Evolutionary conservation across 2,113 vertebrate species (phyloP), one percentile per base, ranked within the genome.

Genomic region (Heptranchias perlo): DNA sequence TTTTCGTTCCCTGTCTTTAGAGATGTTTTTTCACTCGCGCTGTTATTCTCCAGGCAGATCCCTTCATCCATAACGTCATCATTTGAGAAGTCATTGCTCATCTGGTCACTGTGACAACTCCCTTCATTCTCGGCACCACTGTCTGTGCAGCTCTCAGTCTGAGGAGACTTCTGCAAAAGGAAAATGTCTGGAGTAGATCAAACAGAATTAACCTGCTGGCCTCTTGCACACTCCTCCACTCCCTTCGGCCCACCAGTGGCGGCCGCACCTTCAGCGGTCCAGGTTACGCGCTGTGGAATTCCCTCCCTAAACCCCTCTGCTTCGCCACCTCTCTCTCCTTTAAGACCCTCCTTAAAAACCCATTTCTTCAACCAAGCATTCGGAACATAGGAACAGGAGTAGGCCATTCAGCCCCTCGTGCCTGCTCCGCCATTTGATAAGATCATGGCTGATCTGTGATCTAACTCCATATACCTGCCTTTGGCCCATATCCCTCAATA

Each of bases 51-150:
- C 94, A 99, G 98, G 97, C 99, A 99, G 97, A 99, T 99, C 96
- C 99, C 99, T 97, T 99, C 99, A 96, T 99, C 99, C 82, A 99
- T 98, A 86, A 98, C 98, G 96, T 99, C 99, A 65, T 99, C 99
- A 2, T 98, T 99, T 96, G 98, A 99, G 97, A 99, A 99, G 97
- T 99, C 99, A 78, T 99, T 99, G 98, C 99, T 99, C 99, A 99
- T 99, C 97, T 99, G 99, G 98, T 99, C 99, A 86, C 99, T 99
- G 98, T 99, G 99, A 97, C 99, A 99, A 97, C 99, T 99, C 96
- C 99, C 99, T 98, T 99, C 99, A 96, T 99, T 99, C 97, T 99
- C 99, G 25, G 99, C 99, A 96, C 99, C 99, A 86, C 99, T 99
- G 97, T 99, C 99, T 96, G 99, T 99, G 97, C 99, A 99, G 97